Percentiles rank a stretch among this genome's conserved stretches.
These are phyloP conservation scores for Zhengitettix transpicula DNA, from an alignment of 2,888 invertebrate genomes.

Conservation along the genomic window DNA sequence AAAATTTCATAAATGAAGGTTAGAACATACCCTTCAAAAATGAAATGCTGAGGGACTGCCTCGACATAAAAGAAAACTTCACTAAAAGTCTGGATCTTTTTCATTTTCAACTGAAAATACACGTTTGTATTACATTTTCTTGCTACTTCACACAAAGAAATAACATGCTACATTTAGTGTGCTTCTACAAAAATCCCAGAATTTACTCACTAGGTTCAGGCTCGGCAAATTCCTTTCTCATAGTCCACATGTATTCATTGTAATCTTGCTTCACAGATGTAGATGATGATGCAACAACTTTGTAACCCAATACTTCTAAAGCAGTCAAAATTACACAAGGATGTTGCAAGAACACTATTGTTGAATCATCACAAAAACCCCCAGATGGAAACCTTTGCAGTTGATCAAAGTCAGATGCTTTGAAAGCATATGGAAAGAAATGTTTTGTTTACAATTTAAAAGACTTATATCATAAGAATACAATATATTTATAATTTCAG, in stretches of 20 bases:
- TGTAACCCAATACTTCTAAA: constrained; percentile 73
- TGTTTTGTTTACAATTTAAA: neutral
- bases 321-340: constrained; percentile 76
- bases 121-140: no score
- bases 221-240: constrained; percentile 73
- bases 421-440: neutral
- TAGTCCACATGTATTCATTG: constrained; percentile 87
- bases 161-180: no score
- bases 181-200: constrained; percentile 16
- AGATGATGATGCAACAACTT: constrained; percentile 73
- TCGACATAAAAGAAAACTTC: neutral
- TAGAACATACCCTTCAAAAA: no score
- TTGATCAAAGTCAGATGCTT: constrained; percentile 65
- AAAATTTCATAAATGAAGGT: no score
- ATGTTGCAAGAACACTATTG: constrained; percentile 73
- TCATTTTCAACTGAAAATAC: neutral
- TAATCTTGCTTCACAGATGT: constrained; percentile 75
- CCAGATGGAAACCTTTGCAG: constrained; percentile 68
- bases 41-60: neutral
- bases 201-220: constrained; percentile 44
- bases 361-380: constrained; percentile 69
- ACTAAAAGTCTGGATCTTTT: neutral
- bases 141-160: no score
- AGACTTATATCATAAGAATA: neutral
- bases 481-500: no score